phyloP scores from a whole-genome alignment of 2,113 vertebrate species.

The Calypte anna region DNA sequence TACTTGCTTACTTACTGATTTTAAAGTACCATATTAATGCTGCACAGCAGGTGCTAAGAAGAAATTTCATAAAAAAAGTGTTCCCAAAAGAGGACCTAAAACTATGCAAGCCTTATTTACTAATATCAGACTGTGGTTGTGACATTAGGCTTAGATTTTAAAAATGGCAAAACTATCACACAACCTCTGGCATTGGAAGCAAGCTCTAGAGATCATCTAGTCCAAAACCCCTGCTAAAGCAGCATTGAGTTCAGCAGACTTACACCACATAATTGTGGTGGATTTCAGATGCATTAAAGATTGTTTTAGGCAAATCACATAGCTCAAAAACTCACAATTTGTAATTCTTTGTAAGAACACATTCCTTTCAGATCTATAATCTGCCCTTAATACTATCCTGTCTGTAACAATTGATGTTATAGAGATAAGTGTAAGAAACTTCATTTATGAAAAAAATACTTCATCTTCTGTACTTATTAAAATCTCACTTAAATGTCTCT shows the following conservation, averaged over 20 bases:
- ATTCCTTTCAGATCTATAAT: background rate
- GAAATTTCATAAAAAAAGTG: background rate
- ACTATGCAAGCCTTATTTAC: background rate
- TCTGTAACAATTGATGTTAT: background rate
- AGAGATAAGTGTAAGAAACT: background rate
- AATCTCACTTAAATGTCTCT: background rate
- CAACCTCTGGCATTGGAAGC: too few species aligned
- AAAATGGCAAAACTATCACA: background rate
- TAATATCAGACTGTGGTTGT: background rate
- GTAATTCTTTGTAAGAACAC: background rate
- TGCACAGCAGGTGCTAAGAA: background rate
- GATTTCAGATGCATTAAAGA: background rate
- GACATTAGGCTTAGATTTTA: background rate
- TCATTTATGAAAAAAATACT: background rate
- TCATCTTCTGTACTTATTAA: background rate
- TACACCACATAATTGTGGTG: background rate
- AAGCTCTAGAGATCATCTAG: too few species aligned
- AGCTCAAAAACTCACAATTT: background rate
- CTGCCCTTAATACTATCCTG: background rate
- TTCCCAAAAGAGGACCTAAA: background rate
- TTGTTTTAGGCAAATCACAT: background rate
- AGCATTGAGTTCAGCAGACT: background rate
- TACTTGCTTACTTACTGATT: background rate
- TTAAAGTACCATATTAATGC: background rate
- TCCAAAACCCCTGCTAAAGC: too few species aligned